These are phyloP conservation scores for Pelagia noctiluca DNA, from an alignment of 30 jellyfish, hydroid and myxozoan genomes.

Conservation along the genomic window DNA sequence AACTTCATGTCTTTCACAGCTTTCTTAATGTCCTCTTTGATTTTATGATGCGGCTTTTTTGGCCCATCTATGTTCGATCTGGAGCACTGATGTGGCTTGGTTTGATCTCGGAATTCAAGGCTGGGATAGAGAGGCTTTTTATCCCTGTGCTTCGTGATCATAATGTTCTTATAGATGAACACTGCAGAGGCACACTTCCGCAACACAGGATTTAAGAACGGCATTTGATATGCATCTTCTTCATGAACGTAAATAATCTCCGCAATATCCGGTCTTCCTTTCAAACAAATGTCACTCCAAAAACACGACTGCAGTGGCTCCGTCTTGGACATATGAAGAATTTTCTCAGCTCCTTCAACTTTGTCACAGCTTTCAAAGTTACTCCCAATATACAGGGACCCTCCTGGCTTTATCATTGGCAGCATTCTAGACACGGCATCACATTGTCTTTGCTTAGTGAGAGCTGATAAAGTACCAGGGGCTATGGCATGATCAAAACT, in stretches of 20 bases:
- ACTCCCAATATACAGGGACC: constrained; percentile 89
- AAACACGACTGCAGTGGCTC: constrained; percentile 67
- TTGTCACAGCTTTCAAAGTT: constrained; percentile 75
- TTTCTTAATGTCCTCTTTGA: constrained; percentile 76
- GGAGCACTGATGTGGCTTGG: constrained; percentile 71
- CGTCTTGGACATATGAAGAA: constrained; percentile 1
- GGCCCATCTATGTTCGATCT: constrained; percentile 63
- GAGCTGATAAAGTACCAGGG: constrained; percentile 55
- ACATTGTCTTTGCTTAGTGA: constrained; percentile 77
- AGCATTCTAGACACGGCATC: constrained; percentile 77
- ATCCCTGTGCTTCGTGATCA: constrained; percentile 53
- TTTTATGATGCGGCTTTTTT: constrained; percentile 53
- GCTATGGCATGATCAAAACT: constrained; percentile 90
- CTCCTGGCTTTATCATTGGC: constrained; percentile 96
- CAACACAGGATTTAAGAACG: constrained; percentile 28
- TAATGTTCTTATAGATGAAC: constrained; percentile 76
- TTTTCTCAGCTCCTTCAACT: constrained; percentile 1
- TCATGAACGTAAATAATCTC: constrained; percentile 83
- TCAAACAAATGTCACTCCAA: constrained; percentile 85
- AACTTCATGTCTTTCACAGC: constrained; percentile 88
- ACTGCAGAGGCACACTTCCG: constrained; percentile 85
- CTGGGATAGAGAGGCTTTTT: constrained; percentile 75
- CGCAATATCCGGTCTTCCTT: constrained; percentile 82
- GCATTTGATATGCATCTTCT: constrained; percentile 25
- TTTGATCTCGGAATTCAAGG: constrained; percentile 21